Conservation (phyloP, 2,888 invertebrate species). For the Chouioia cunea region DNA sequence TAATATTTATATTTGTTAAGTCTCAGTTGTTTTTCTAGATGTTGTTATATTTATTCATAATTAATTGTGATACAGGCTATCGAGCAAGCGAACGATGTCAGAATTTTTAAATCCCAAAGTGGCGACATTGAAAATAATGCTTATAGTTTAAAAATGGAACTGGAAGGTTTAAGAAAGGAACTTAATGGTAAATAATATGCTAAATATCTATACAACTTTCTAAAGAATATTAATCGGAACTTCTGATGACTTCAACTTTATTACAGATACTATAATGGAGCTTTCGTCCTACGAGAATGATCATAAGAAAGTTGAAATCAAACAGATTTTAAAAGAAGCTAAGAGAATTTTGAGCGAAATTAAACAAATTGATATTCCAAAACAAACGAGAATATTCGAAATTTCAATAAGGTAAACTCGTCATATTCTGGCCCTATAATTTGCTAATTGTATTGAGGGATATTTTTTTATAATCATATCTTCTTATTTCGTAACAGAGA, state of each 20-base stretch:
- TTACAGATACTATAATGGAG: slow-evolving; percentile 55
- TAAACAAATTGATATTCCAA: slow-evolving; percentile 61
- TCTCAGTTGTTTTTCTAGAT: not conserved
- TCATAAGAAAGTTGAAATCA: slow-evolving; percentile 71
- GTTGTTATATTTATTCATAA: not conserved
- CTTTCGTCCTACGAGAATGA: slow-evolving; percentile 69
- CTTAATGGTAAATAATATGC: slow-evolving; percentile 60
- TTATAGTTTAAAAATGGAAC: slow-evolving; percentile 61
- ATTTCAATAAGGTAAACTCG: slow-evolving; percentile 60
- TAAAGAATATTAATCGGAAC: not conserved
- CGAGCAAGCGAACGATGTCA: slow-evolving; percentile 68
- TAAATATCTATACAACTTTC: not conserved
- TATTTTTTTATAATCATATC: slow-evolving; percentile 10
- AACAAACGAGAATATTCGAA: slow-evolving; percentile 64
- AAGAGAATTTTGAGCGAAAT: slow-evolving; percentile 70
- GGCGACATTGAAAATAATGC: slow-evolving; percentile 64
- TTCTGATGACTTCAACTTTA: not conserved
- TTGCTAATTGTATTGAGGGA: slow-evolving; percentile 6
- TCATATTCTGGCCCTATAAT: not conserved
- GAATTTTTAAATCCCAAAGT: slow-evolving; percentile 58
- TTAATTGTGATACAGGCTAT: slow-evolving; percentile 56
- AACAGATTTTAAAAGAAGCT: slow-evolving; percentile 71
- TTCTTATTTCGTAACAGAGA: slow-evolving; percentile 21
- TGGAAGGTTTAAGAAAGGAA: slow-evolving; percentile 63
- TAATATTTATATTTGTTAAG: not conserved